Evolutionary conservation across 2,797 vertebrate genomes (phyloP).

Genomic region (Rhyacichthys aspro): DNA sequence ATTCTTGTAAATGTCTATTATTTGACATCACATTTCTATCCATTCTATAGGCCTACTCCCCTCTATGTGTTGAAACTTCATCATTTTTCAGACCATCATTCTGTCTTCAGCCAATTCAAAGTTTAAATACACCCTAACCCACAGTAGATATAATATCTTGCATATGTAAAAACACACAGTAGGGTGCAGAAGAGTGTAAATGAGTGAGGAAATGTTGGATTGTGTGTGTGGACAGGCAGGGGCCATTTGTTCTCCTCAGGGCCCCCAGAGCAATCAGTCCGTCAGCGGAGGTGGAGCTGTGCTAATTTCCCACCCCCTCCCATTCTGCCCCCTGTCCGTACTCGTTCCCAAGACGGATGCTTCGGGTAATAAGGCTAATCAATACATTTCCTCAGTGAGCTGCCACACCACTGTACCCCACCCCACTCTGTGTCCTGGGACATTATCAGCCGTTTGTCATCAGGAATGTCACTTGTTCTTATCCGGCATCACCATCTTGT

Average conservation of each 20-base stretch:
- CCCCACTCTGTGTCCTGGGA: constrained; percentile 16
- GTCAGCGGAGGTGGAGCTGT: constrained; percentile 73
- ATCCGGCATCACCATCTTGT: constrained; percentile 79
- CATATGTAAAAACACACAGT: constrained; percentile 18
- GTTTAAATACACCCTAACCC: not conserved
- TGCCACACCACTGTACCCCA: constrained; percentile 51
- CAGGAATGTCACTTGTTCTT: constrained; percentile 68
- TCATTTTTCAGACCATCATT: too few relatives aligned
- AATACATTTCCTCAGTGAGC: constrained; percentile 78
- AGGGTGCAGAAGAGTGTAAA: constrained; percentile 9
- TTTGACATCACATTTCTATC: too few relatives aligned
- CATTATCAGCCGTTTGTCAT: constrained; percentile 80
- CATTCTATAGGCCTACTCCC: too few relatives aligned
- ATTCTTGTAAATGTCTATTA: too few relatives aligned
- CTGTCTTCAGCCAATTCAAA: too few relatives aligned
- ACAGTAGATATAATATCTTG: not conserved
- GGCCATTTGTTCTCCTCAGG: constrained; percentile 77
- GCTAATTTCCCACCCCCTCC: constrained; percentile 77
- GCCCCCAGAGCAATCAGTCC: constrained; percentile 81
- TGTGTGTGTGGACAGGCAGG: constrained; percentile 50
- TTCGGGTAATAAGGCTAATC: constrained; percentile 86
- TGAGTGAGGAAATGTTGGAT: constrained; percentile 21
- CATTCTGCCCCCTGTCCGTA: constrained; percentile 35
- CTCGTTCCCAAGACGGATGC: constrained; percentile 79
- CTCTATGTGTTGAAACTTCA: too few relatives aligned